Evolutionary conservation across 2,797 vertebrate genomes (phyloP), one percentile per base, ranked within the genome.

Genomic region (Platalea minor): DNA sequence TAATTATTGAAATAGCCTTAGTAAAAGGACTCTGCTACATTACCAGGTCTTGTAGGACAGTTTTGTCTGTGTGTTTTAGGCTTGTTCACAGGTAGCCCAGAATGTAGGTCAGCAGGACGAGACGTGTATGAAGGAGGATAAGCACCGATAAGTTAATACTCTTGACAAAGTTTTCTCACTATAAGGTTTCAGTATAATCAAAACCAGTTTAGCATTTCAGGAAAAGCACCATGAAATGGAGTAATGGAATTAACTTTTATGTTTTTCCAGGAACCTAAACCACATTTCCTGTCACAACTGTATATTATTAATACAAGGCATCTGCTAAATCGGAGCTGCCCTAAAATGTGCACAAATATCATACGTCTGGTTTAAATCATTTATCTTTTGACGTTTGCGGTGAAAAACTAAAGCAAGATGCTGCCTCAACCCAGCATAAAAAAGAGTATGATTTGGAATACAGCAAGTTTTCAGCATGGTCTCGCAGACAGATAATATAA

Each of bases 251-350:
- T 98, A 98, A 97, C 98, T 98, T 98, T 98, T 97, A 98, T 98
- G 97, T 98, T 98, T 97, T 98, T 98, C 98, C 97, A 98, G 96
- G 97, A 98, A 98, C 97, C 97, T 91, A 98, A 98, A 97, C 98
- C 98, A 97, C 98, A 98, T 98, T 98, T 98, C 98, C 98, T 98
- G 97, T 98, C 98, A 97, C 98, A 98, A 98, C 98, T 98, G 98
- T 97, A 97, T 98, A 97, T 98, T 98, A 97, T 97, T 98, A 98
- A 98, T 97, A 96, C 89, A 97, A 98, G 98, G 98, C 98, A 99
- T 98, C 98, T 99, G 98, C 98, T 98, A 97, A 96, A 90, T 85
- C 2, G 11, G 90, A 97, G 95, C 93, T 96, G 97, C 96, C 94
- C 93, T 96, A 95, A 97, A 98, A 97, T 96, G 97, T 95, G 97